These are phyloP conservation scores for Saimiri boliviensis DNA, from an alignment of 2,113 vertebrate genomes.

Conservation along the genomic window DNA sequence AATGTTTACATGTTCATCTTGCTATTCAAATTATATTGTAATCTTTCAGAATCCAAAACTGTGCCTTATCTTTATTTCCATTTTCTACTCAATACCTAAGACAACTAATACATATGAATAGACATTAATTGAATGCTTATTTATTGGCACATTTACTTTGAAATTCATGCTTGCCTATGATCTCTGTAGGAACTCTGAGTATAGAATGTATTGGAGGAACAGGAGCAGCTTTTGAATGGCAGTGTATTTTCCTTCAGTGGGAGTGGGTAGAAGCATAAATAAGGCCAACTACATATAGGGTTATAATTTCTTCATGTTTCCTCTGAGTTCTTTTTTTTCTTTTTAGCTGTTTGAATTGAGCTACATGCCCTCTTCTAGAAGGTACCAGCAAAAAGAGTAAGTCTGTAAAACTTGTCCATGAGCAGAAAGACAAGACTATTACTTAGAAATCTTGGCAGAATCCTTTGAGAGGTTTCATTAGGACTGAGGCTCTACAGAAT, in stretches of 20 bases:
- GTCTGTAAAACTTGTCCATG: not conserved
- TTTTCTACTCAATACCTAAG: not conserved
- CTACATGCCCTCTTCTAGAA: not conserved
- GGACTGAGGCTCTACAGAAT: not conserved
- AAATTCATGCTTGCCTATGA: not conserved
- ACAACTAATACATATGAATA: not conserved
- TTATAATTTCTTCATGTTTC: not conserved
- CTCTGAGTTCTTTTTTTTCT: not conserved
- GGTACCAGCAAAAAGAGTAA: not conserved
- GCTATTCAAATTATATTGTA: not conserved
- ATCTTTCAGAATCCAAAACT: slow-evolving; percentile 21
- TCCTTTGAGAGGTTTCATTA: not conserved
- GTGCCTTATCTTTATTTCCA: not conserved
- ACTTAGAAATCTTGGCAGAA: not conserved
- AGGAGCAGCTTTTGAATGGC: not conserved
- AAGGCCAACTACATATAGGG: not conserved
- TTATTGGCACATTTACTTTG: not conserved
- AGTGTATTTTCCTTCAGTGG: not conserved
- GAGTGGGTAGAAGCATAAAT: fast-evolving
- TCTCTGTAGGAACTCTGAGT: not conserved
- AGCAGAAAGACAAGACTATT: not conserved
- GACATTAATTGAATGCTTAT: not conserved
- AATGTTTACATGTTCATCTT: slow-evolving; percentile 22
- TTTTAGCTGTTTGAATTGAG: not conserved
- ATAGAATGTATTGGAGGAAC: not conserved